A percentile compares a stretch with the other conserved stretches of the same genome.
Conservation (phyloP, 2,888 invertebrate species). For the Andricus curvator region DNA sequence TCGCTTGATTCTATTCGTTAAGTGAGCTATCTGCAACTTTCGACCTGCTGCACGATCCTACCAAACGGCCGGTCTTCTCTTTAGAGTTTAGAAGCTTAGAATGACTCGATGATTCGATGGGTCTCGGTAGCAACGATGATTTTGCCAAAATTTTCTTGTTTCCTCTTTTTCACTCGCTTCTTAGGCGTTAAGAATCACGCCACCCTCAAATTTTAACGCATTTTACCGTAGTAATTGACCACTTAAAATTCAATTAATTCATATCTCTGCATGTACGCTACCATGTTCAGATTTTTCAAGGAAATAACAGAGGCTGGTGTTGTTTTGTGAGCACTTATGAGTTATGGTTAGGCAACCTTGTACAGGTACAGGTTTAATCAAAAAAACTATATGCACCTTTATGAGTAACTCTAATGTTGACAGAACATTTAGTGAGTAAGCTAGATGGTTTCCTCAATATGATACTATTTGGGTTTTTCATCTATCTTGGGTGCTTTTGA, state of each 20-base stretch:
- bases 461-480: too few species aligned
- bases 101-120: constrained; percentile 50
- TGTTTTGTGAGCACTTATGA: background rate
- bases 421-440: too few species aligned
- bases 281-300: background rate
- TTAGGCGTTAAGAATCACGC: constrained; percentile 53
- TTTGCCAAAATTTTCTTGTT: constrained; percentile 46
- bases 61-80: constrained; percentile 43
- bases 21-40: constrained; percentile 47
- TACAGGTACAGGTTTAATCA: too few species aligned
- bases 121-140: constrained; percentile 53
- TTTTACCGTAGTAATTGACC: constrained; percentile 66
- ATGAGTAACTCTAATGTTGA: too few species aligned
- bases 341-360: too few species aligned
- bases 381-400: too few species aligned
- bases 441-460: too few species aligned
- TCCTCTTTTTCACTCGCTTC: constrained; percentile 47
- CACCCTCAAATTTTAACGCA: constrained; percentile 46
- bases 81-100: background rate
- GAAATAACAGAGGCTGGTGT: background rate
- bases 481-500: too few species aligned
- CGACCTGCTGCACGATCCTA: constrained; percentile 5
- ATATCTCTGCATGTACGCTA: constrained; percentile 46
- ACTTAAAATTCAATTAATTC: constrained; percentile 77
- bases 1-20: constrained; percentile 44